Base-by-base conservation (phyloP, 2,113 vertebrate genomes). In the Xyrauchen texanus region DNA sequence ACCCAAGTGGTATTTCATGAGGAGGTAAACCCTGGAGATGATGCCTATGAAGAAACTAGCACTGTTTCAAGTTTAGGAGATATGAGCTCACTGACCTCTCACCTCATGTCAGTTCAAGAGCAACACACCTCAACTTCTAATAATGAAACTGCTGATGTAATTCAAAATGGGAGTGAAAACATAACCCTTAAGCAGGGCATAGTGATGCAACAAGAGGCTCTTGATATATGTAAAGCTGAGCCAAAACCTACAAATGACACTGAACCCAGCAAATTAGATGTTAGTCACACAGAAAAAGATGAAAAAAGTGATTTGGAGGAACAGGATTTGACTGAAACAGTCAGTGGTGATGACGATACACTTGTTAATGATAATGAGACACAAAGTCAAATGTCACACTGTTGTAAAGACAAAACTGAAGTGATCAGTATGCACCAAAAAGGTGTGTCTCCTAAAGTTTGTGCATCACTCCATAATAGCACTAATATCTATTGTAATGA, bases 391-490 rank as follows among this genome's bases (percentile, higher is more conserved):
- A 13, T 6, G 6, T 47, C 10, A 15, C 4, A 11, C 44, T 67
- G 51, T 46, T 70, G 16, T 64, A 10, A 76, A 67, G 72, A 58
- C n/a, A 10, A 76, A 10, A 75, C 55, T 9, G 52, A 52, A 3
- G 62, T 60, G 42, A 76, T n/a, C 10, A 62, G 66, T 16, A 76
- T 66, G 34, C 73, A 88, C 7, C 65, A 78, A 3, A 74, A 82
- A 61, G 82, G 81, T 13, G 63, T 84, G 8, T 86, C 88, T 0
- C 84, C 85, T 71, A 86, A 86, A 75, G 16, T 57, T 11, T 64
- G 21, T 87, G 21, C 86, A 88, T 65, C 83, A 84, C 71, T 78
- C 79, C 21, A 77, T 78, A 47, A 51, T 49, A 73, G 9, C 45
- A 49, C 0, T 6, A 12, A 45, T 62, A 46, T 52, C 7, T 13